Evolutionary conservation across 2,113 vertebrate species (phyloP), one percentile per base, ranked within the genome.

Genomic region (Illadopsis cleaveri): DNA sequence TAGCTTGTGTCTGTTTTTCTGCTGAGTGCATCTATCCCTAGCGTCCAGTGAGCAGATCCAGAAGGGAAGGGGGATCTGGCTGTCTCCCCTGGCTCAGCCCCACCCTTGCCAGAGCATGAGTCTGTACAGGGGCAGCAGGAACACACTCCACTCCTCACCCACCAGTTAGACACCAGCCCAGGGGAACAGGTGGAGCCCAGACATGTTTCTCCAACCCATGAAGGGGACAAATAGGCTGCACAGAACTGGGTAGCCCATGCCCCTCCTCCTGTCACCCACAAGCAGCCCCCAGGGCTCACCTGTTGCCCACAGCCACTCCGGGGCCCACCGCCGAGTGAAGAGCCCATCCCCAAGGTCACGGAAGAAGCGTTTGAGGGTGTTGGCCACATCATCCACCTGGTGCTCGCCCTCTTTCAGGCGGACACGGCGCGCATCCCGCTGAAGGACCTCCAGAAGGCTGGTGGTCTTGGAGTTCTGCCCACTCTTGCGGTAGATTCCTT

Each of bases 401-500:
- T 99, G 98, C 64, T 99, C 99, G 0, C 98, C 99, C 78, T 99
- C 99, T 78, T 98, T 98, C 65, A 99, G 98, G 18, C 97, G 85
- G 57, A 99, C 97, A 0, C 98, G 98, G 40, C 99, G 98, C 0
- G 99, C 99, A 2, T 99, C 98, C 8, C 83, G 96, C 12, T 98
- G 98, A 44, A 99, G 98, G 51, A 86, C 83, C 72, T 99, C 99
- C 69, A 99, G 98, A 79, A 99, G 97, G 24, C 93, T 93, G 20
- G 98, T 98, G 31, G 98, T 99, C 70, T 98, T 99, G 2, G 99
- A 99, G 54, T 99, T 99, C 97, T 99, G 99, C 2, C 99, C 99
- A 0, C 99, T 99, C 96, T 99, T 99, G 53, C 99, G 98, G 96
- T 99, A 99, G 96, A 99, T 99, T 16, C 99, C 99, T 93, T 99